Conservation (phyloP, 2,113 vertebrate genomes). For the Lepus americanus region DNA sequence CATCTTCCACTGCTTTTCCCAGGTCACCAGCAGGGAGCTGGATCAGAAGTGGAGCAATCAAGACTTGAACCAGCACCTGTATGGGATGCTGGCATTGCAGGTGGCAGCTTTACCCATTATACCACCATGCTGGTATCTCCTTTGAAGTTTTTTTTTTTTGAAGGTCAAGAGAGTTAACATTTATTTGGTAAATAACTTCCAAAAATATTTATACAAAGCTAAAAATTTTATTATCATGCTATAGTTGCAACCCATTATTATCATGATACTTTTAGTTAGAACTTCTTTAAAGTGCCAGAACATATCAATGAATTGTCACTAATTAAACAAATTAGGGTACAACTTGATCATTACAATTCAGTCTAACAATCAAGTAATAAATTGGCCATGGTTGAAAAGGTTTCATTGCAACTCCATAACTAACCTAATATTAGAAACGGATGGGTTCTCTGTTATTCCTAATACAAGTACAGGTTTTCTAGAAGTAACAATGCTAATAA, state of each 20-base stretch:
- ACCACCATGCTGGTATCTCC: no score
- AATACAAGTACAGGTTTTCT: slow-evolving; percentile 18
- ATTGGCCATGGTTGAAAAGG: neutral
- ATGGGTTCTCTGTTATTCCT: neutral
- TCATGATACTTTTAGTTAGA: slow-evolving; percentile 20
- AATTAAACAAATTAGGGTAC: slow-evolving; percentile 47
- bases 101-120: no score
- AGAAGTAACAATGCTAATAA: slow-evolving; percentile 6
- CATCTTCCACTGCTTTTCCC: no score
- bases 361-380: slow-evolving; percentile 11
- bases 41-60: no score
- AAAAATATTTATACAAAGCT: neutral
- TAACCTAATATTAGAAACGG: neutral
- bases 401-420: neutral
- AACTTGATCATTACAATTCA: neutral
- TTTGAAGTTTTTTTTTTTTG: no score
- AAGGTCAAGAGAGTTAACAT: no score
- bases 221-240: neutral
- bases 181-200: no score
- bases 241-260: neutral
- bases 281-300: slow-evolving; percentile 30
- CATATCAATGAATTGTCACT: neutral
- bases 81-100: no score
- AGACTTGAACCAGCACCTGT: no score
- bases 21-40: no score